These are phyloP conservation scores for Drosophila fungiperda DNA, from an alignment of 2,888 invertebrate genomes.

Conservation along the genomic window DNA sequence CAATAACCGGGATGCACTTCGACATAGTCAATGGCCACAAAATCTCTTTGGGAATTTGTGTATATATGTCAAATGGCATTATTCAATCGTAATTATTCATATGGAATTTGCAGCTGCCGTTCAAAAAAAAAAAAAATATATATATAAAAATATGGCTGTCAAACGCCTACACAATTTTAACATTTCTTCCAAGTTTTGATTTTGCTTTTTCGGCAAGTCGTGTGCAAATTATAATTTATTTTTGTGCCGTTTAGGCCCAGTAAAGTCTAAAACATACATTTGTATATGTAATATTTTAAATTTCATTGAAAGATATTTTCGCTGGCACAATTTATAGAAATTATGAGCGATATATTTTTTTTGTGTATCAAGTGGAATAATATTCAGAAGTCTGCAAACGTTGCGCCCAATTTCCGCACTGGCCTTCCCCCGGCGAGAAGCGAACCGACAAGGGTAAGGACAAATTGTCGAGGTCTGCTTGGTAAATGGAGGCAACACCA, in stretches of 20 bases:
- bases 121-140: not conserved
- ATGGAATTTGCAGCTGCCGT: conserved; percentile 58
- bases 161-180: conserved; percentile 43
- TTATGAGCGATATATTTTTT: conserved; percentile 20
- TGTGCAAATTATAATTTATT: conserved; percentile 64
- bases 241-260: conserved; percentile 41
- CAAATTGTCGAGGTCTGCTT: conserved; percentile 22
- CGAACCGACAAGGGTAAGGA: conserved; percentile 64
- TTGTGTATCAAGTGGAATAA: not conserved
- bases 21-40: conserved; percentile 14
- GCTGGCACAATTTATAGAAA: conserved; percentile 38
- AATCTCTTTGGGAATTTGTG: conserved; percentile 14
- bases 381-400: conserved; percentile 12
- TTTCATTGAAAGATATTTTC: conserved; percentile 49
- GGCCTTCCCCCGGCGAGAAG: conserved; percentile 27
- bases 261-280: conserved; percentile 12
- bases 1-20: conserved; percentile 39
- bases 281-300: conserved; percentile 9
- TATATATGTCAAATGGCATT: conserved; percentile 50
- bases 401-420: conserved; percentile 42
- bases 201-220: conserved; percentile 49
- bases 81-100: conserved; percentile 59
- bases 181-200: conserved; percentile 6
- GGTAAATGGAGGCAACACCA: conserved; percentile 23
- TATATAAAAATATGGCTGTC: not conserved